Percentiles rank a stretch among this genome's conserved stretches.
phyloP scores from a whole-genome alignment of 2,888 invertebrate species.

The Fissipunctia ypsillon region DNA sequence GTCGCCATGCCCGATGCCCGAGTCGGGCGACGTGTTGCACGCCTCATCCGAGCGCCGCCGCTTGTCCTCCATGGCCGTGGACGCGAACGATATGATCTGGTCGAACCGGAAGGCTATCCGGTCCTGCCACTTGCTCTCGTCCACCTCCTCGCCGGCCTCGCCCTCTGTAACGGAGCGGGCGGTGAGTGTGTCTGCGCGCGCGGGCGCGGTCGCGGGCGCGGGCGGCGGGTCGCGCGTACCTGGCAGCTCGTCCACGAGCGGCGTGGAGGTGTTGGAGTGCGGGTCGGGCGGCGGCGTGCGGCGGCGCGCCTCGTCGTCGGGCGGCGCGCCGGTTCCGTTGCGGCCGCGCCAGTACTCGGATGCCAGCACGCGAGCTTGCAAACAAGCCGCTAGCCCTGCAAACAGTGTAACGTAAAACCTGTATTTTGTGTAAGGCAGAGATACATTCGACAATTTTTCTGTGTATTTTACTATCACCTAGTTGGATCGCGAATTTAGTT shows the following conservation, averaged over 20 bases:
- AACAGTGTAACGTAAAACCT: not conserved
- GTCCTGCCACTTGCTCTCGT: constrained; percentile 97
- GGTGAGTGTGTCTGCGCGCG: constrained; percentile 51
- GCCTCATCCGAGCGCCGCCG: constrained; percentile 95
- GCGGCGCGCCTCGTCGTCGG: constrained; percentile 58
- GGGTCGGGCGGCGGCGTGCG: constrained; percentile 80
- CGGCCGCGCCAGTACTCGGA: constrained; percentile 91
- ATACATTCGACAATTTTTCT: not conserved
- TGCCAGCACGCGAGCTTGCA: constrained; percentile 94
- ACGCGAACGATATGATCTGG: constrained; percentile 97
- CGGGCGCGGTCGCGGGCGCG: constrained; percentile 36
- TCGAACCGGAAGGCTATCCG: constrained; percentile 98
- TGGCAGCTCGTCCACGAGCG: constrained; percentile 91
- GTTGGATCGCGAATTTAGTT: not conserved
- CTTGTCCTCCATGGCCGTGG: constrained; percentile 97
- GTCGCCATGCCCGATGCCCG: constrained; percentile 94
- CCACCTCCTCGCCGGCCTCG: constrained; percentile 92
- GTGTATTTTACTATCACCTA: not conserved
- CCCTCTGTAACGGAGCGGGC: constrained; percentile 84
- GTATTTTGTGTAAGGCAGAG: not conserved
- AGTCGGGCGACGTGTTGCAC: constrained; percentile 96
- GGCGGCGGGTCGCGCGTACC: constrained; percentile 72
- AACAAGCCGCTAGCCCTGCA: constrained; percentile 94
- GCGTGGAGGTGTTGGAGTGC: constrained; percentile 92
- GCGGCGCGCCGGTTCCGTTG: constrained; percentile 80